These are phyloP conservation scores for Nymphalis io DNA, from an alignment of 1,140 invertebrate species.

Conservation along the genomic window DNA sequence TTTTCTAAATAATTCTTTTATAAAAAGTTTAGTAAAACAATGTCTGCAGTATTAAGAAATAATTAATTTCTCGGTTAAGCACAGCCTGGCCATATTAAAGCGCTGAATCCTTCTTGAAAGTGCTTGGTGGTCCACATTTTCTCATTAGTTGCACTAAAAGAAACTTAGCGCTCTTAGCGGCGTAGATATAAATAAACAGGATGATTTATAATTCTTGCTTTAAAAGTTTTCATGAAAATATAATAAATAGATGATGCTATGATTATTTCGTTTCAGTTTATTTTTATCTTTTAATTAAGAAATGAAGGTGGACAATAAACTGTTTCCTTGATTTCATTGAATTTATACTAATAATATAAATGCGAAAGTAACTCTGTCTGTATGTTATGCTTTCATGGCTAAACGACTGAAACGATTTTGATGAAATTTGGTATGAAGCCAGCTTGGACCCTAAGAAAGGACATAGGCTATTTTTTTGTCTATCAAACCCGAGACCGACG, in stretches of 20 bases:
- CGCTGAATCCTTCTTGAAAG: conserved; percentile 32
- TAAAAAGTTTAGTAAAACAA: background rate
- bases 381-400: too few species aligned
- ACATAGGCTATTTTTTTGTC: too few species aligned
- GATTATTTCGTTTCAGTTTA: conserved; percentile 11
- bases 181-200: conserved; percentile 32
- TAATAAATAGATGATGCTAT: conserved; percentile 15
- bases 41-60: conserved; percentile 27
- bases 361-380: too few species aligned
- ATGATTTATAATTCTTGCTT: conserved; percentile 31
- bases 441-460: too few species aligned
- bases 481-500: too few species aligned
- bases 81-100: conserved; percentile 26
- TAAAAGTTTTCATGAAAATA: conserved; percentile 25
- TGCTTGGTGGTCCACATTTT: conserved; percentile 49
- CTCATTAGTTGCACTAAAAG: conserved; percentile 54
- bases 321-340: background rate
- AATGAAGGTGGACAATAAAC: background rate
- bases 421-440: too few species aligned
- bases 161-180: conserved; percentile 39
- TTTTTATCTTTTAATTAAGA: background rate
- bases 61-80: conserved; percentile 27
- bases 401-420: too few species aligned
- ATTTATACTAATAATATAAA: too few species aligned
- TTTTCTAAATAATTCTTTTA: too few species aligned